Conservation (phyloP, 1,140 invertebrate species). For the Musca vetustissima region DNA sequence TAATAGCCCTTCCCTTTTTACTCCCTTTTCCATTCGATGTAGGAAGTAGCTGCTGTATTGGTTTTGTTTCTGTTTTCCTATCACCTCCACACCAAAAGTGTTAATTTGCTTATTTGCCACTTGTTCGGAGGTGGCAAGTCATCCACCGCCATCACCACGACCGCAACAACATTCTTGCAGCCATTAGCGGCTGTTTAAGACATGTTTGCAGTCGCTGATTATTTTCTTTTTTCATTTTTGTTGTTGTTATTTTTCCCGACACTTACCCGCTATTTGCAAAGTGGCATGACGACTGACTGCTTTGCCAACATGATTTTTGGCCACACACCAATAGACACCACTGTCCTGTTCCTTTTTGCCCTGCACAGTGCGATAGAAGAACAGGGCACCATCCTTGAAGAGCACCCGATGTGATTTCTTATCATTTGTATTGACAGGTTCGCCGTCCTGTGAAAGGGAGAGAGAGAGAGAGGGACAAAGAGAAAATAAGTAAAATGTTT, state of each 20-base stretch:
- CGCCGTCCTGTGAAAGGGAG: constrained; percentile 67
- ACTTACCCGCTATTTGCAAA: constrained; percentile 88
- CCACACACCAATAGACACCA: constrained; percentile 93
- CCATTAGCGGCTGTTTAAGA: not conserved
- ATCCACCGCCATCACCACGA: too few species aligned
- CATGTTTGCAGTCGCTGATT: not conserved
- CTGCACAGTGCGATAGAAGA: constrained; percentile 84
- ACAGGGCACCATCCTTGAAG: constrained; percentile 87
- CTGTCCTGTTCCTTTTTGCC: constrained; percentile 90
- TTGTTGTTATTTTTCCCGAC: not conserved
- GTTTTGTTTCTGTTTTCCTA: not conserved
- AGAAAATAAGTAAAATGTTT: not conserved
- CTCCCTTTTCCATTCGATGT: too few species aligned
- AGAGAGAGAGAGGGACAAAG: not conserved
- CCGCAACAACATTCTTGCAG: too few species aligned
- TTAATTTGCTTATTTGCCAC: constrained; percentile 4
- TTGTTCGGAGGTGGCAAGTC: too few species aligned
- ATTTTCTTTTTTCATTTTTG: not conserved
- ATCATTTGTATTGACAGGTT: constrained; percentile 72
- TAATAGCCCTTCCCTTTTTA: too few species aligned
- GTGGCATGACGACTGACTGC: constrained; percentile 88
- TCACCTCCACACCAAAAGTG: not conserved
- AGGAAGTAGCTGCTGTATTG: too few species aligned
- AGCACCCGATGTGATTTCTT: constrained; percentile 82
- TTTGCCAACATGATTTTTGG: constrained; percentile 81